These are phyloP conservation scores for Leptinotarsa lineolata DNA, from an alignment of 1,140 invertebrate genomes.

Conservation along the genomic window DNA sequence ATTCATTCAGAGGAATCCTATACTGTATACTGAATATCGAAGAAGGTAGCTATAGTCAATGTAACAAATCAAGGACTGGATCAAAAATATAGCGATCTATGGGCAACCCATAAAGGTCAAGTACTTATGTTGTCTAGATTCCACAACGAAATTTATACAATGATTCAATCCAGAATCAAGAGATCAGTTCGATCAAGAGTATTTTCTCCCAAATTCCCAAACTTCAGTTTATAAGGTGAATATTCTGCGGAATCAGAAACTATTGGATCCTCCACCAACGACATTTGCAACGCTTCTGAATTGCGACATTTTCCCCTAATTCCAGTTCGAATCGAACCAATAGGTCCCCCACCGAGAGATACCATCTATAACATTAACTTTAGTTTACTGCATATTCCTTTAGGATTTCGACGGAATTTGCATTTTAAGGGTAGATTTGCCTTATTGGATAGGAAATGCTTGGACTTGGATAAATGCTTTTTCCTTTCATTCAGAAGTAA, in stretches of 20 bases:
- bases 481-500: slow-evolving; percentile 24
- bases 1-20: no score
- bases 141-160: no score
- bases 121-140: no score
- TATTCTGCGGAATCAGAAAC: slow-evolving; percentile 33
- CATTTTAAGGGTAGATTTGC: slow-evolving; percentile 38
- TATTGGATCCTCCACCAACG: slow-evolving; percentile 23
- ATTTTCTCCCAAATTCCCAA: background rate
- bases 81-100: no score
- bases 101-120: no score
- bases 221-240: background rate
- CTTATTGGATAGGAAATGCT: slow-evolving; percentile 36
- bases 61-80: no score
- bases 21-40: no score
- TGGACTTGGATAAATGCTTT: slow-evolving; percentile 34
- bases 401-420: slow-evolving; percentile 42
- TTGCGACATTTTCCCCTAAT: slow-evolving; percentile 30
- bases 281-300: slow-evolving; percentile 19
- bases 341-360: slow-evolving; percentile 41
- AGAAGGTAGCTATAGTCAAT: no score
- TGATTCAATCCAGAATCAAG: no score
- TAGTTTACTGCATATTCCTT: slow-evolving; percentile 48
- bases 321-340: slow-evolving; percentile 44
- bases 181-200: background rate
- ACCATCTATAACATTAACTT: slow-evolving; percentile 48